Percentiles rank a stretch among this genome's conserved stretches.
phyloP scores from a whole-genome alignment of 2,888 invertebrate genomes.

The Catotricha subobsoleta region DNA sequence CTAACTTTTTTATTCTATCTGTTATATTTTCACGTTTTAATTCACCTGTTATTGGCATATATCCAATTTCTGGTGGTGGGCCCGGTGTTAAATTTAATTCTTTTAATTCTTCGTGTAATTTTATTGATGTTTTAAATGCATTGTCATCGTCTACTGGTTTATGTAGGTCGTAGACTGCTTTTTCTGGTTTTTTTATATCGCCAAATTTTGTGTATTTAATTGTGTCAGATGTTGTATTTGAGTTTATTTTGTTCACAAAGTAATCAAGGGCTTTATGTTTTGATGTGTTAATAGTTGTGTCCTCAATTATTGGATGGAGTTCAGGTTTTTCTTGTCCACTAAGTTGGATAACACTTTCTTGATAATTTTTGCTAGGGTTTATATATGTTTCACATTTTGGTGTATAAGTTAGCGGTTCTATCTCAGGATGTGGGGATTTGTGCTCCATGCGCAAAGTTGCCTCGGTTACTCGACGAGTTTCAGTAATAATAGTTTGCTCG shows the following conservation, averaged over 20 bases:
- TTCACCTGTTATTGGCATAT: slow-evolving; percentile 33
- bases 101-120: background rate
- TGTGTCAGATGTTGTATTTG: slow-evolving; percentile 18
- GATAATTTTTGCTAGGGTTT: background rate
- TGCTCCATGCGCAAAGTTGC: slow-evolving; percentile 32
- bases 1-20: slow-evolving; percentile 39
- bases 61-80: slow-evolving; percentile 52
- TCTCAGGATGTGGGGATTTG: slow-evolving; percentile 24
- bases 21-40: slow-evolving; percentile 34
- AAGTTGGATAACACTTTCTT: too few relatives aligned
- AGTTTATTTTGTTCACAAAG: slow-evolving; percentile 41
- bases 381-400: slow-evolving; percentile 11
- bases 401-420: slow-evolving; percentile 10
- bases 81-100: slow-evolving; percentile 38
- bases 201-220: slow-evolving; percentile 30
- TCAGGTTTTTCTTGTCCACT: too few relatives aligned
- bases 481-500: slow-evolving; percentile 29
- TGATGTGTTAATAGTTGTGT: too few relatives aligned
- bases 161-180: too few relatives aligned
- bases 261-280: slow-evolving; percentile 46
- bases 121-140: slow-evolving; percentile 1
- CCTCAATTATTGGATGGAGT: too few relatives aligned
- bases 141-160: slow-evolving; percentile 4
- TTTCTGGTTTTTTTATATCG: too few relatives aligned
- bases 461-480: slow-evolving; percentile 31